phyloP scores from a whole-genome alignment of 2,888 invertebrate genomes.

The Leucophora obtusa region DNA sequence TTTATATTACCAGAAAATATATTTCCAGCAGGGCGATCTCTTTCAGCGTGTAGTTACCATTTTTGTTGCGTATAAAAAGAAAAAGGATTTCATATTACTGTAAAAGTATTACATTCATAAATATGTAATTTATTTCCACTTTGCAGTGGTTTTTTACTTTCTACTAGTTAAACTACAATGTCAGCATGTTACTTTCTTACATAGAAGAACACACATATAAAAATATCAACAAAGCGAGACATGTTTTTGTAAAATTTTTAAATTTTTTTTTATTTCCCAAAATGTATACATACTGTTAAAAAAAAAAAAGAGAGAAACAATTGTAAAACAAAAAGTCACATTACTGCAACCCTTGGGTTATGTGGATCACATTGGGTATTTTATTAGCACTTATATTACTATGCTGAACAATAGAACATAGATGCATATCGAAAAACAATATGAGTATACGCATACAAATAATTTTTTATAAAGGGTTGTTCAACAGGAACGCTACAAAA shows the following conservation, averaged over 20 bases:
- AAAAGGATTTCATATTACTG: too few species aligned
- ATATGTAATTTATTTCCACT: slow-evolving; percentile 40
- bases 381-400: slow-evolving; percentile 20
- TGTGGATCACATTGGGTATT: not conserved
- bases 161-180: not conserved
- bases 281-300: too few species aligned
- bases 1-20: too few species aligned
- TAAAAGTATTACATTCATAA: slow-evolving; percentile 21
- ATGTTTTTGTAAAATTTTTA: not conserved
- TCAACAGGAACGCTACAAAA: too few species aligned
- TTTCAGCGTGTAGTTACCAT: too few species aligned
- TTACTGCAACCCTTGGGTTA: slow-evolving; percentile 2
- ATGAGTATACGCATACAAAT: not conserved
- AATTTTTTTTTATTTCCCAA: too few species aligned
- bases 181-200: slow-evolving; percentile 17
- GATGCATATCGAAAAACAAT: not conserved
- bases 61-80: too few species aligned
- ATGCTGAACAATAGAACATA: not conserved
- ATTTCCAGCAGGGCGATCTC: too few species aligned
- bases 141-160: slow-evolving; percentile 5
- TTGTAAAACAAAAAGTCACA: not conserved
- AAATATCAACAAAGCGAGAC: slow-evolving; percentile 7
- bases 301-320: not conserved
- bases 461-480: not conserved
- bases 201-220: not conserved